Base-by-base conservation (phyloP, 2,888 invertebrate genomes). In the Autographa gamma region DNA sequence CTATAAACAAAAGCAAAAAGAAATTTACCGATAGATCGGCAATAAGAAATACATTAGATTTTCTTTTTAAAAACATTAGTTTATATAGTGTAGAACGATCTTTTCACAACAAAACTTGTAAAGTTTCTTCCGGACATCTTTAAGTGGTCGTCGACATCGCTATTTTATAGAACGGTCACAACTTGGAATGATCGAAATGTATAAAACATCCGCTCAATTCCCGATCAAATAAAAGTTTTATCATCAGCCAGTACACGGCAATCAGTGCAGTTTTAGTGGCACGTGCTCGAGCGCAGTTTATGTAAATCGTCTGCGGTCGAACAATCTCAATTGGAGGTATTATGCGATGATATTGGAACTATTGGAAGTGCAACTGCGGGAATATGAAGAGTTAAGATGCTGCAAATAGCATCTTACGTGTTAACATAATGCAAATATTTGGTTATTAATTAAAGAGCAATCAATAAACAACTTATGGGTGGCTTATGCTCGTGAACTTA, bases 201-300 rank as follows among this genome's bases (percentile, higher is more conserved):
- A 62, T 76, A 66, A 76, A 79, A 79, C 71, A 74, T 76, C 72
- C 63, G 77, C 69, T 79, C 76, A 74, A 81, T 78, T 77, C 73
- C 61, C 74, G 77, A 77, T 85, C 76, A 75, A 79, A 81, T 82
- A 81, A 83, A 83, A 82, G 58, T 81, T 78, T 80, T 79, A 85
- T 83, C 73, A 74, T 64, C 63, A 67, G 70, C 61, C 58, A 72
- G 72, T 79, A 77, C 70, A 78, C 71, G 74, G 77, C 86, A 90
- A 90, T 91, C 89, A 88, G 85, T 86, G 83, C 85, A 84, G 80
- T 82, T 85, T 85, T 80, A 86, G 80, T 76, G 77, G 85, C 82
- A 88, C 89, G 88, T 88, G 86, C 84, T 79, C 66, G 81, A 84
- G 86, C 86, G 84, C 88, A 86, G 90, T 89, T 91, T 91, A 92